These are phyloP conservation scores for Eristalis tenax DNA, from an alignment of 2,888 invertebrate species.

Conservation along the genomic window DNA sequence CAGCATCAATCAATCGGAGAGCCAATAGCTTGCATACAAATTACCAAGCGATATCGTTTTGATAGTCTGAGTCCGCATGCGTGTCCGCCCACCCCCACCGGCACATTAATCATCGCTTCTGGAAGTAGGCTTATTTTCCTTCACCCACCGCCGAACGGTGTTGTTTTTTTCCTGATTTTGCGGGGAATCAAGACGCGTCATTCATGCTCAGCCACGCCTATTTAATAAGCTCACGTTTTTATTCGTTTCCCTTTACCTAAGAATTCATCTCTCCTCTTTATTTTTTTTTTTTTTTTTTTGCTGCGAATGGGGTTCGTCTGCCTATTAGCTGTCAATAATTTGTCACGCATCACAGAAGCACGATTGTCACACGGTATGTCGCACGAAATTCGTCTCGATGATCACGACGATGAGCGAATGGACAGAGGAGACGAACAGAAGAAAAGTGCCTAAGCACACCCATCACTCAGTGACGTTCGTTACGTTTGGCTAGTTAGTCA, in stretches of 20 bases:
- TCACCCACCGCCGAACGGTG: not conserved
- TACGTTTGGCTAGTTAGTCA: slow-evolving; percentile 55
- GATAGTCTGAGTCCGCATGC: slow-evolving; percentile 19
- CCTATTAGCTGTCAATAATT: slow-evolving; percentile 62
- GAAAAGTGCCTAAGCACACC: slow-evolving; percentile 17
- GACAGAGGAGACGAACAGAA: not conserved
- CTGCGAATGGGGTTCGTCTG: slow-evolving; percentile 8
- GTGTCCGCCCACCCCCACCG: not conserved
- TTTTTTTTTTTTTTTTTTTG: not conserved
- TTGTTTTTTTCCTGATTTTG: not conserved
- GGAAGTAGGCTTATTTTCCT: slow-evolving; percentile 3
- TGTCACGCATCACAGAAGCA: slow-evolving; percentile 60
- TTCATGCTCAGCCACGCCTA: slow-evolving; percentile 47
- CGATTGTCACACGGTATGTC: slow-evolving; percentile 58
- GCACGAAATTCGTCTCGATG: slow-evolving; percentile 47
- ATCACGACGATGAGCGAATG: slow-evolving; percentile 16
- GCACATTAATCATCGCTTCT: slow-evolving; percentile 43
- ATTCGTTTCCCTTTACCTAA: slow-evolving; percentile 12
- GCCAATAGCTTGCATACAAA: slow-evolving; percentile 49
- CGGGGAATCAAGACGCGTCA: slow-evolving; percentile 12
- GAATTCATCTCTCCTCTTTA: not conserved
- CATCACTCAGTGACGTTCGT: slow-evolving; percentile 43
- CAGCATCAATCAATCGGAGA: slow-evolving; percentile 52
- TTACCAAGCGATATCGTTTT: slow-evolving; percentile 23
- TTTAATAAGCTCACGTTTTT: slow-evolving; percentile 50